Evolutionary conservation across 53 echinoderm and acorn worm species (phyloP), one percentile per base, ranked within the genome.

Genomic region (Crossaster papposus): DNA sequence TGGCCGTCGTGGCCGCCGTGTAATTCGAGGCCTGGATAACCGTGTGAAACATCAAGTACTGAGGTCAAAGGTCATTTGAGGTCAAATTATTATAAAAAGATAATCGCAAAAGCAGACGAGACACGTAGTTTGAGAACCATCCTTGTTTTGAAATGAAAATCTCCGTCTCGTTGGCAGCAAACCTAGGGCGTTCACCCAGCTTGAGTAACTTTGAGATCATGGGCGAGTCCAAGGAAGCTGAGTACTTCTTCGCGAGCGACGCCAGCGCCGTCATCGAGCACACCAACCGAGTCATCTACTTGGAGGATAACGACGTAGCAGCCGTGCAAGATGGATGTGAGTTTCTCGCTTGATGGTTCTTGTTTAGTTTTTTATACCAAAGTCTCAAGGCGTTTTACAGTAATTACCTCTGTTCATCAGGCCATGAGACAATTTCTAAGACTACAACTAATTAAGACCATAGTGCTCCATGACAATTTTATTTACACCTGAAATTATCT

Each of bases 231-330:
- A 99, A 99, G 72, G 96, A 96, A 77, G 99, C 94, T 0, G 99
- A 99, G 86, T 99, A 92, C 76, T 96, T 91, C 92, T 99, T 99
- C 70, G 96, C 99, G 34, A 96, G 96, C 38, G 99, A 99, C 77
- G 99, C 99, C 83, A 99, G 99, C 73, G 99, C 99, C 51, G 95
- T 99, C 62, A 99, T 99, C 32, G 99, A 99, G 77, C 96, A 99
- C 91, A 99, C 99, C 20, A 99, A 99, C 88, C 90, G 93, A 35
- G 99, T 99, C 72, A 95, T 99, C 94, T 99, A 94, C 54, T 90
- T 99, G 74, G 99, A 99, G 73, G 99, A 99, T 64, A 93, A 96
- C 29, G 99, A 99, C 81, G 99, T 99, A 2, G 99, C 99, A 51
- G 99, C 99, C 0, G 93, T 99, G 84, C 93, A 79, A 31, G 99